phyloP scores from a whole-genome alignment of 2,797 vertebrate genomes.

The Coccyzus lansbergi region DNA sequence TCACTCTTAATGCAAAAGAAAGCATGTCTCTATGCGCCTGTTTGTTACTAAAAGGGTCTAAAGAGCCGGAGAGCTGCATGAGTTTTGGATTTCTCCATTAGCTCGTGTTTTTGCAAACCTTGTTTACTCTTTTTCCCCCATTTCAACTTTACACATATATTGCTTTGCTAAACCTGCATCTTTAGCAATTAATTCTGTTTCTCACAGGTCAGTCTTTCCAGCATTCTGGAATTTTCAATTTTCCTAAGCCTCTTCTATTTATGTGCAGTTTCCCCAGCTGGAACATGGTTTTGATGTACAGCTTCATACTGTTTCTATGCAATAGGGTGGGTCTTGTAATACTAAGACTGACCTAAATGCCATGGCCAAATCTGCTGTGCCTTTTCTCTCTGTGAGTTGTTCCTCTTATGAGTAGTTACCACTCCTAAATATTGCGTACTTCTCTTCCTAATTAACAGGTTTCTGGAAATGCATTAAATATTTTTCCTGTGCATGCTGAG shows the following conservation, averaged over 20 bases:
- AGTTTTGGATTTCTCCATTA: not conserved
- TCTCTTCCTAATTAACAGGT: not conserved
- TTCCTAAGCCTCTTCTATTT: not conserved
- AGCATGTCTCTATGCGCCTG: accelerated
- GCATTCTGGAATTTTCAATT: not conserved
- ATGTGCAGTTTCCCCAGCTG: not conserved
- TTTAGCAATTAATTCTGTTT: not conserved
- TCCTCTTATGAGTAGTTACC: not conserved
- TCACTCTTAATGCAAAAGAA: not conserved
- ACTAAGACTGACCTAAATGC: not conserved
- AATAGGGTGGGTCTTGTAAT: not conserved
- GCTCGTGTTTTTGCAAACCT: not conserved
- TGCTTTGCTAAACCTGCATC: not conserved
- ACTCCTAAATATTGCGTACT: not conserved
- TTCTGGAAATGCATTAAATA: not conserved
- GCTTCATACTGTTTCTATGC: not conserved
- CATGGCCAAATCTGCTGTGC: not conserved
- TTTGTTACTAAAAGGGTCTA: not conserved
- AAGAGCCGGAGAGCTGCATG: not conserved
- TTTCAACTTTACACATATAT: not conserved
- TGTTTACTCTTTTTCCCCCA: accelerated
- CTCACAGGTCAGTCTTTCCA: not conserved
- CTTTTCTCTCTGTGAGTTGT: not conserved
- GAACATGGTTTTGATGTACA: not conserved
- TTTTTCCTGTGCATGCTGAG: not conserved